phyloP scores from a whole-genome alignment of 2,113 vertebrate genomes.

The human (Homo sapiens) region GRCh38 chr5:136185001-136185500 shows the following conservation, averaged over 20 bases:
- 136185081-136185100: neutral
- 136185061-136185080: neutral
- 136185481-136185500: neutral
- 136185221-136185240: neutral
- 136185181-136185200: neutral
- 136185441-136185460: neutral
- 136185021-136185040: neutral
- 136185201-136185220: neutral
- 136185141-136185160: neutral
- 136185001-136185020: neutral
- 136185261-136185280: no score
- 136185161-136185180: neutral
- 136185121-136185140: neutral
- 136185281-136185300: neutral
- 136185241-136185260: no score
- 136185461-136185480: neutral
- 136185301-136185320: neutral
- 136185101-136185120: neutral
- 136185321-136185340: neutral
- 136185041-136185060: neutral
- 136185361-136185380: neutral
- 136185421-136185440: conserved; percentile 22
- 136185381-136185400: conserved; percentile 12
- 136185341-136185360: neutral
- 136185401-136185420: neutral